Conservation (phyloP, 2,888 invertebrate genomes). For the Lasioglossum leucozonium region DNA sequence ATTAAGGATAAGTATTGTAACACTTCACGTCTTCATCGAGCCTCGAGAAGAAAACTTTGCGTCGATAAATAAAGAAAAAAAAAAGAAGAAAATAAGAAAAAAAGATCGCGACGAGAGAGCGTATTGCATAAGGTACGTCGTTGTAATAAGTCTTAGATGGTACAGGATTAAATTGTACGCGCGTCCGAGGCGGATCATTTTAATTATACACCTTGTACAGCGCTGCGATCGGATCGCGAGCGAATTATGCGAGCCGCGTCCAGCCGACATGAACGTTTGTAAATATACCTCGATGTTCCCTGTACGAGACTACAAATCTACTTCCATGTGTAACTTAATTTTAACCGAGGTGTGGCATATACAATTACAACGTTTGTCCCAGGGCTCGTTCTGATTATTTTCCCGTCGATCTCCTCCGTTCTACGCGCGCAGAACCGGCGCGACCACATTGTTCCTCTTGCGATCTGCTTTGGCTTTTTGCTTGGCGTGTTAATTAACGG, state of each 20-base stretch:
- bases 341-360: slow-evolving; percentile 31
- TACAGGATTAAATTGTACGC: slow-evolving; percentile 15
- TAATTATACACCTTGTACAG: slow-evolving; percentile 46
- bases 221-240: neutral
- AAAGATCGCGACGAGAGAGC: neutral
- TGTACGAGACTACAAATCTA: slow-evolving; percentile 29
- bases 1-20: slow-evolving; percentile 22
- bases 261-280: slow-evolving; percentile 20
- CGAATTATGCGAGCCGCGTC: neutral
- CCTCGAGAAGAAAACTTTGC: neutral
- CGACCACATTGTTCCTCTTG: neutral
- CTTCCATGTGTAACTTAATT: slow-evolving; percentile 43
- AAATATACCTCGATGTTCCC: slow-evolving; percentile 54
- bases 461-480: neutral
- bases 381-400: slow-evolving; percentile 2
- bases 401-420: neutral
- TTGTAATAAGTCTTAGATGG: slow-evolving; percentile 3
- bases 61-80: neutral
- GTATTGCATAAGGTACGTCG: neutral
- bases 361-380: slow-evolving; percentile 43
- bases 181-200: slow-evolving; percentile 1
- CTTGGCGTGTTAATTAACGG: neutral
- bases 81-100: too few relatives aligned
- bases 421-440: neutral
- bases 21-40: neutral